These are phyloP conservation scores for Pogonus chalceus DNA, from an alignment of 1,140 invertebrate genomes.

Conservation along the genomic window DNA sequence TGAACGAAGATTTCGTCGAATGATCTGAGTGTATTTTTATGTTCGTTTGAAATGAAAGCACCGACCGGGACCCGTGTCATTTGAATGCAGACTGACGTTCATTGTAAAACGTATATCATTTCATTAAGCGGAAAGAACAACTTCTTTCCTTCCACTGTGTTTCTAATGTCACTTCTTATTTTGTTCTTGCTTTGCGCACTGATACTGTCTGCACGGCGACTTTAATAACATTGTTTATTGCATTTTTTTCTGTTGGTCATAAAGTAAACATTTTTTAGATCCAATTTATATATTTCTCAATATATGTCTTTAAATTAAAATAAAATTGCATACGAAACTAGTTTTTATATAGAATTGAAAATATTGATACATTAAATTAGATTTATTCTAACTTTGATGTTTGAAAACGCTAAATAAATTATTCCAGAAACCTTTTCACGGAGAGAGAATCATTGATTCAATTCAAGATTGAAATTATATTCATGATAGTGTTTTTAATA, in stretches of 20 bases:
- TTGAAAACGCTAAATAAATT: no score
- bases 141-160: background rate
- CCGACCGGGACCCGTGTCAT: slow-evolving; percentile 22
- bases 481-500: no score
- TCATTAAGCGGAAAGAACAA: slow-evolving; percentile 1
- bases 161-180: background rate
- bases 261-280: background rate
- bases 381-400: no score
- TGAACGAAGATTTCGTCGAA: slow-evolving; percentile 3
- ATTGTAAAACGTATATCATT: slow-evolving; percentile 7
- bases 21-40: slow-evolving; percentile 26
- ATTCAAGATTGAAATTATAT: no score
- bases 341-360: no score
- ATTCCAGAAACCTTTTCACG: no score
- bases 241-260: background rate
- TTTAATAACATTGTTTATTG: background rate
- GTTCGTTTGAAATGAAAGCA: slow-evolving; percentile 26
- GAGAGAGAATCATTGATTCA: no score
- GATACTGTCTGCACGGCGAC: background rate
- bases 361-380: no score
- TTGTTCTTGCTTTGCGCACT: background rate
- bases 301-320: no score
- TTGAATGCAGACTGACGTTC: slow-evolving; percentile 17
- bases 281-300: no score
- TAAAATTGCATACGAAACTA: no score